Base-by-base conservation (phyloP, 2,888 invertebrate genomes). In the Lypha dubia region DNA sequence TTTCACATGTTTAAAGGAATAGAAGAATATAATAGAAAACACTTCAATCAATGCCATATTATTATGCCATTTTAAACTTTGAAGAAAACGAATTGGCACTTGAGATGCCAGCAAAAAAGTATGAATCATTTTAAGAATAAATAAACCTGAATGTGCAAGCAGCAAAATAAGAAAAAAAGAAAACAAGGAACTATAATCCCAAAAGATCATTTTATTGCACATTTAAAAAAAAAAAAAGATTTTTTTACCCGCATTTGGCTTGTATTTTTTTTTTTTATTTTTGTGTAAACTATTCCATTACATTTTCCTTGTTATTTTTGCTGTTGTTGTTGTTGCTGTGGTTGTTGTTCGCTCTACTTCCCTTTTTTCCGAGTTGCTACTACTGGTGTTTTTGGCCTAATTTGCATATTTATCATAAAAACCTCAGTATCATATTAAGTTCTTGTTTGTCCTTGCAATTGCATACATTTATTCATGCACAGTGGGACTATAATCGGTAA, bases 11-110 rank as follows among this genome's bases (percentile, higher is more conserved):
- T 44, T 60, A 8, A n/a, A 35, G 22, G 49, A 41, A 32, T 44
- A 44, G 63, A 41, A 56, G 24, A 51, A 38, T 38, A 62, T 73
- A 46, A 70, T 32, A 71, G 63, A 70, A 70, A 63, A 84, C 75
- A 80, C 79, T 80, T 79, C 76, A 80, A 76, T 84, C 84, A 84
- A 80, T 80, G 75, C 67, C 79, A 71, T 44, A 75, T 83, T 83
- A 83, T 79, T 79, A 79, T 75, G 83, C 70, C 79, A 79, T 74
- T 79, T 74, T 71, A 71, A 83, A 67, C 75, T 75, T 81, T 60
- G 15, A 58, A 65, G 67, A 67, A 38, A 67, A 74, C 51, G 67
- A 70, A 75, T 75, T 81, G 81, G 20, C 75, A 75, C 81, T 81
- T 75, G 35, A 70, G 53, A 46, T 70, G 24, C 2, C 28, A 74